Evolutionary conservation across 1,140 invertebrate genomes (phyloP), one percentile per base, ranked within the genome.

Genomic region (Zophobas atratus): DNA sequence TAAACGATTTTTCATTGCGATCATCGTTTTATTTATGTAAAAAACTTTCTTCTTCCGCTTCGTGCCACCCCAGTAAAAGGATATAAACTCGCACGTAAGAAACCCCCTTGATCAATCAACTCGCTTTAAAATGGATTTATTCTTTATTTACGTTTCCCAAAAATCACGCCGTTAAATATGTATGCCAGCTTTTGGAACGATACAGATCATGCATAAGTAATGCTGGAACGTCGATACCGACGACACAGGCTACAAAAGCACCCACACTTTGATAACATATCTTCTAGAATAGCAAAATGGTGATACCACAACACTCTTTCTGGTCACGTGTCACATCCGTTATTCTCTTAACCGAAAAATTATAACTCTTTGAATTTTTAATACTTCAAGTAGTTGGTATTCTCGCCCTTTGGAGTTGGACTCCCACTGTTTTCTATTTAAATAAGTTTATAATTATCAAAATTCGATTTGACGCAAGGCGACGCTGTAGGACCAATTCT

Each of bases 111-210:
- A 67, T 67, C 60, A 67, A 67, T 67, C 60, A 67, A 46, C 60
- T 67, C 60, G n/a, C 39, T 67, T 67, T 67, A 43, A 67, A 67
- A 67, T 67, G 39, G 36, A 67, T 67, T 67, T 67, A 67, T 67
- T 67, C 39, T 67, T 67, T 43, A 67, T 67, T 67, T 67, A 43
- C 60, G 60, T 67, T 43, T 20, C 33, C 20, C 38, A 43, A 67
- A 67, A 67, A 67, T 67, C 60, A 67, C 38, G 38, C 60, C 60
- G 33, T 67, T 67, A 67, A 67, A 67, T 67, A 67, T 63, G 57
- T 57, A 57, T 57, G 55, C 6, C n/a, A 63, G 20, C 38, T 63
- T 32, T 35, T 34, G 56, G 56, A 67, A 46, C 60, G 60, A 67
- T 43, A 67, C 60, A 43, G 38, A 43, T 43, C 60, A 36, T 67